These are phyloP conservation scores for Barnardius zonarius DNA, from an alignment of 2,113 vertebrate genomes.

Conservation along the genomic window DNA sequence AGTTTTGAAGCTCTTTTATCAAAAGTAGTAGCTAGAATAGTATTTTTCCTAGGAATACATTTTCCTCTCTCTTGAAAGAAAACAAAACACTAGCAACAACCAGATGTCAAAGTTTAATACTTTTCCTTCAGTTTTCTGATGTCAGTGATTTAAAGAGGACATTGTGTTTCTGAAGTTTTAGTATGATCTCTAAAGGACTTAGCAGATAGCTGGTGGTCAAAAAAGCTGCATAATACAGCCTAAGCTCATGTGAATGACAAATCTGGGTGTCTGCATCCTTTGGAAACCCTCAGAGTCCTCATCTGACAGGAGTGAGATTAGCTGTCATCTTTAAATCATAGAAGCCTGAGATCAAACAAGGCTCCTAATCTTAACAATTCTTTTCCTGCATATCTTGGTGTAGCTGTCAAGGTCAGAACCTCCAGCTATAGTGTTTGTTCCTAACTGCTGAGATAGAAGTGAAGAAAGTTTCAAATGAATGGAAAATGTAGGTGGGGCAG, in stretches of 20 bases:
- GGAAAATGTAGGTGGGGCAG: neutral
- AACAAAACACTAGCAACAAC: neutral
- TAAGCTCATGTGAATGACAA: conserved; percentile 66
- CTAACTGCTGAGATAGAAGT: neutral
- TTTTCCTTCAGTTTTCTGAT: conserved; percentile 13
- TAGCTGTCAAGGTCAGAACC: conserved; percentile 5
- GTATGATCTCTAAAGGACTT: neutral
- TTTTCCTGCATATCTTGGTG: neutral
- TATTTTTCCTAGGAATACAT: neutral
- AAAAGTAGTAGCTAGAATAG: neutral
- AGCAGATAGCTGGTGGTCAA: conserved; percentile 5
- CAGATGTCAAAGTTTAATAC: neutral
- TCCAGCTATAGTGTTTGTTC: neutral
- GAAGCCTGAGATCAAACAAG: conserved; percentile 35
- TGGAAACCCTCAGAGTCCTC: conserved; percentile 50
- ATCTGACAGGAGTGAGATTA: conserved; percentile 41
- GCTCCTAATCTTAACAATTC: conserved; percentile 47
- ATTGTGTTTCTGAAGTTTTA: neutral
- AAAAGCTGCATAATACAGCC: conserved; percentile 49
- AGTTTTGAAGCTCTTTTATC: neutral
- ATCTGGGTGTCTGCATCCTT: conserved; percentile 21
- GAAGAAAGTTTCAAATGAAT: neutral
- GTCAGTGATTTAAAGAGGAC: conserved; percentile 25
- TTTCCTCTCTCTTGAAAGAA: neutral
- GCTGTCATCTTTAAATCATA: conserved; percentile 66